A percentile compares a stretch with the other conserved stretches of the same genome.
Conservation (phyloP, 1,140 invertebrate species). For the Aethina tumida region DNA sequence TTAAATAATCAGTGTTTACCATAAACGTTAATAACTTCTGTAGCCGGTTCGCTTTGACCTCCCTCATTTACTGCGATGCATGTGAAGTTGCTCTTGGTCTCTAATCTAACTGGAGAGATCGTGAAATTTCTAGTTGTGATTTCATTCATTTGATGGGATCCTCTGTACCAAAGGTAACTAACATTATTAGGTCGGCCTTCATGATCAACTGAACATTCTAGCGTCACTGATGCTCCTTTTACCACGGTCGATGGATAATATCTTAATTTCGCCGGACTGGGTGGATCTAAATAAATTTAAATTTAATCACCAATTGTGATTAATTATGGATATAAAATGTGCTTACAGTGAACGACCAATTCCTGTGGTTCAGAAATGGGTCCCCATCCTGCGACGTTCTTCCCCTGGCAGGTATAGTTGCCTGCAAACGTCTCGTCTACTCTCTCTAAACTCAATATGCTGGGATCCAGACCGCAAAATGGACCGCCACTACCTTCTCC, state of each 20-base stretch:
- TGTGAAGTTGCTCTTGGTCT: constrained; percentile 76
- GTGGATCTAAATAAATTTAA: constrained; percentile 24
- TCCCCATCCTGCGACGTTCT: constrained; percentile 79
- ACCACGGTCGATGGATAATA: constrained; percentile 54
- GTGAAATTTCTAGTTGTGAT: constrained; percentile 63
- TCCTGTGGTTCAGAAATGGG: constrained; percentile 59
- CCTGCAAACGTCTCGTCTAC: constrained; percentile 78
- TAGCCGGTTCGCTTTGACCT: constrained; percentile 63
- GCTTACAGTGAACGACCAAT: constrained; percentile 69
- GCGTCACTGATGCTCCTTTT: constrained; percentile 65
- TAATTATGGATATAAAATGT: constrained; percentile 2
- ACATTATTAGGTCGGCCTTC: constrained; percentile 65
- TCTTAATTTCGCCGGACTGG: constrained; percentile 21
- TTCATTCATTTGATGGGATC: constrained; percentile 58
- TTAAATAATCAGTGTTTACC: constrained; percentile 41
- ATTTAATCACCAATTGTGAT: not conserved
- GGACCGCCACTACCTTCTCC: constrained; percentile 28
- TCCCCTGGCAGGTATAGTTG: constrained; percentile 84
- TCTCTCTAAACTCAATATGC: constrained; percentile 67
- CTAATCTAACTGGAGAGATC: constrained; percentile 68
- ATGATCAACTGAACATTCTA: constrained; percentile 74
- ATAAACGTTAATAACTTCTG: constrained; percentile 63
- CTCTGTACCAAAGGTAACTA: constrained; percentile 68
- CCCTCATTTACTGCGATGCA: constrained; percentile 75
- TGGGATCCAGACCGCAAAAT: constrained; percentile 76